These are phyloP conservation scores for Caenorhabditis zanzibari DNA, from an alignment of 2,888 invertebrate species.

Conservation along the genomic window DNA sequence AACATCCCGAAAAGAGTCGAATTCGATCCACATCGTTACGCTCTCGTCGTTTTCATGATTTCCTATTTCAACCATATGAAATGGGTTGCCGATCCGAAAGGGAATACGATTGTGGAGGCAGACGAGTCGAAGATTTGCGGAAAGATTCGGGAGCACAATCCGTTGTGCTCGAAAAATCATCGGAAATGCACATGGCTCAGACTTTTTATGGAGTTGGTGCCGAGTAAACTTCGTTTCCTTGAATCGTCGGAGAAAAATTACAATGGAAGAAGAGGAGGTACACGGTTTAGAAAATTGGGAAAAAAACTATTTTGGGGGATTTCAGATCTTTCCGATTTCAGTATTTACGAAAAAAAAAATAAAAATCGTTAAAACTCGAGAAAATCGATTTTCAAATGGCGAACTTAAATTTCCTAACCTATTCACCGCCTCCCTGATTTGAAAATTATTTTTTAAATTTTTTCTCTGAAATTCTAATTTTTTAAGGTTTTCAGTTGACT, in stretches of 20 bases:
- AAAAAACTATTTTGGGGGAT: too few relatives aligned
- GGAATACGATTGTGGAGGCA: background rate
- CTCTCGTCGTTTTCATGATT: conserved; percentile 21
- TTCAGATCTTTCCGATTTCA: too few relatives aligned
- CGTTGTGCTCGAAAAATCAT: conserved; percentile 27
- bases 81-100: conserved; percentile 25
- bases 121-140: background rate
- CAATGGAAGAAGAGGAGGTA: conserved; percentile 17
- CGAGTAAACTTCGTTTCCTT: conserved; percentile 5
- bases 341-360: too few relatives aligned
- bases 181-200: conserved; percentile 53
- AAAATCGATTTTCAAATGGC: too few relatives aligned
- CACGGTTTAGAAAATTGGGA: background rate
- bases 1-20: background rate
- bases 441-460: too few relatives aligned
- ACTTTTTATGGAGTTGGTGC: conserved; percentile 26
- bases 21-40: conserved; percentile 5
- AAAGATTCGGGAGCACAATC: conserved; percentile 16
- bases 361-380: too few relatives aligned
- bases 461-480: too few relatives aligned
- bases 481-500: too few relatives aligned
- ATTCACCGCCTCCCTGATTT: too few relatives aligned
- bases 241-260: conserved; percentile 14
- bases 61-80: conserved; percentile 13
- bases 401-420: too few relatives aligned